Evolutionary conservation across 2,888 invertebrate species (phyloP), one percentile per base, ranked within the genome.

Genomic region (Nemapogon koenigi): DNA sequence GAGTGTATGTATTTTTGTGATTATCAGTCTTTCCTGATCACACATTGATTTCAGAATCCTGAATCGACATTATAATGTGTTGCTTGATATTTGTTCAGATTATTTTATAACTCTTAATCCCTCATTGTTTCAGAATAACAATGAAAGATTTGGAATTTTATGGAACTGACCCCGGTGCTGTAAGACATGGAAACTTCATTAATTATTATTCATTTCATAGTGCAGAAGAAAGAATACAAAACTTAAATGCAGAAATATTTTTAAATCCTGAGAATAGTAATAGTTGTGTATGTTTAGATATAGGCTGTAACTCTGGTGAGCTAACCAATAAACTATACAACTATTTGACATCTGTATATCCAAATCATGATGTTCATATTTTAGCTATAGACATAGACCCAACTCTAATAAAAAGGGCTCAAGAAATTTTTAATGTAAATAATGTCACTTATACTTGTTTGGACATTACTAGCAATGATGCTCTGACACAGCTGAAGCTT

Each of bases 141-240:
- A 30, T 29, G 29, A 22, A 11, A 8, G 30, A 29, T 29, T 29
- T 37, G 18, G 28, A 29, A 4, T 28, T 37, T 25, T 11, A n/a
- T 52, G 79, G 73, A 11, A 67, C 73, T 39, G 84, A 90, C 62
- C 91, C 92, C 11, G 92, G 92, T 15, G 89, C 91, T 22, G 88
- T 88, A 1, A 83, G 83, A 57, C 83, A 81, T 73, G 93, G 93
- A 37, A 93, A 93, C 68, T 94, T 93, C 52, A 91, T 90, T 41
- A 92, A 93, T 67, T 94, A 93, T 59, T 94, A 94, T 59, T 76
- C 87, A 46, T 93, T 93, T 55, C 88, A 92, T 66, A 83, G 88
- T 38, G 83, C 87, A 16, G 75, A 81, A 41, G 84, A 86, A 47
- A 83, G 93, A 53, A 75, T 88, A 31, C 69, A 80, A 35, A 73